These are phyloP conservation scores for Slavum lentiscoides DNA, from an alignment of 2,888 invertebrate species.

Conservation along the genomic window DNA sequence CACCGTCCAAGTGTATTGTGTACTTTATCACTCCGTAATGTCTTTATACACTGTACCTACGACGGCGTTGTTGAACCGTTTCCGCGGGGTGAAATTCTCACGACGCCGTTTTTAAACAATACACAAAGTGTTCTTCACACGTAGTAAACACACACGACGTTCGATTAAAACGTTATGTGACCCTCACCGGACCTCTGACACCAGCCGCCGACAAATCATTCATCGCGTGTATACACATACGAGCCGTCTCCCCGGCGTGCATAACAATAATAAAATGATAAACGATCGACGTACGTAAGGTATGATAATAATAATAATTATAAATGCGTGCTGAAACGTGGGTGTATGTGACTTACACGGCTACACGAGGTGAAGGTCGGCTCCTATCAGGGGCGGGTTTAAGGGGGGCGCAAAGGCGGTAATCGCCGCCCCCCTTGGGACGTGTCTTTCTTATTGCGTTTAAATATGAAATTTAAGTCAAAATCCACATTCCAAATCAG, in stretches of 20 bases:
- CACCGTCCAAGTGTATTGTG: too few species aligned
- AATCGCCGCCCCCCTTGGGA: too few species aligned
- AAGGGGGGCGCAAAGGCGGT: too few species aligned
- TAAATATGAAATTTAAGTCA: too few species aligned
- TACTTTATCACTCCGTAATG: too few species aligned
- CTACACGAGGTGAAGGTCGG: slow-evolving; percentile 22
- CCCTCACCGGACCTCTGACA: slow-evolving; percentile 15
- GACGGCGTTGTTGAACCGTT: slow-evolving; percentile 10
- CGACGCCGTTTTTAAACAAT: slow-evolving; percentile 25
- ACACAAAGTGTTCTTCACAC: slow-evolving; percentile 3
- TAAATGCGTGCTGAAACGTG: background rate
- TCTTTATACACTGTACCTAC: too few species aligned
- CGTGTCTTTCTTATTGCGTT: too few species aligned
- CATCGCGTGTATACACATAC: background rate
- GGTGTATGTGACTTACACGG: background rate
- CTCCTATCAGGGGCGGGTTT: too few species aligned
- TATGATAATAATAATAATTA: background rate
- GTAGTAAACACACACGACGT: slow-evolving; percentile 50
- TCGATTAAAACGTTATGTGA: slow-evolving; percentile 43
- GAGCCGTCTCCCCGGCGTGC: background rate
- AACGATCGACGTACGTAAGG: slow-evolving; percentile 10
- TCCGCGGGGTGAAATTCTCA: slow-evolving; percentile 34
- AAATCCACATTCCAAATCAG: too few species aligned
- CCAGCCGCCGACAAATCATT: slow-evolving; percentile 1
- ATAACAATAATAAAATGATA: slow-evolving; percentile 23